Conservation (phyloP, 1,140 invertebrate genomes). For the Paraescarpia echinospica region DNA sequence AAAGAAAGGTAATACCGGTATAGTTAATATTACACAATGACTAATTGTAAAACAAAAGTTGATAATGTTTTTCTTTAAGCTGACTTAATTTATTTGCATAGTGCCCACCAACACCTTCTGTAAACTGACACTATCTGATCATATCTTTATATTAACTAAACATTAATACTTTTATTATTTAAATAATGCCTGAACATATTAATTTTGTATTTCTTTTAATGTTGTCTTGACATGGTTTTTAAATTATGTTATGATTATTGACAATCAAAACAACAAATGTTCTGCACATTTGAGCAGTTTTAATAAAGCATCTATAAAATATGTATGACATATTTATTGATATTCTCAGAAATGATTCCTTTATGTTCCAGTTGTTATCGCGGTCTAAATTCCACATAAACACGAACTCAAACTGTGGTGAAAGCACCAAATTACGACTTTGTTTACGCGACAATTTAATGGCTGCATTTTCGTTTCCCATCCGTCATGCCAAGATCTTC, state of each 20-base stretch:
- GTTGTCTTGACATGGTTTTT: background rate
- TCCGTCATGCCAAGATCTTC: background rate
- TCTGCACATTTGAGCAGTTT: background rate
- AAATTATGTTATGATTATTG: background rate
- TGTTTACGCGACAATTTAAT: background rate
- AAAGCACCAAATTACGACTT: background rate
- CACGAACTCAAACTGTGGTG: background rate
- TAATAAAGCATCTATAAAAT: background rate
- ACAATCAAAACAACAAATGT: background rate
- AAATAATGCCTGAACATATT: background rate
- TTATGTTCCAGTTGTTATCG: background rate
- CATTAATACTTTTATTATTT: background rate
- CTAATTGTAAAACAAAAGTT: background rate
- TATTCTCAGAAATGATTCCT: too few relatives aligned
- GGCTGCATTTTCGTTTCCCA: background rate
- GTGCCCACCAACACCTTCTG: background rate
- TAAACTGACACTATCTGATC: background rate
- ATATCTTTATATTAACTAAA: background rate
- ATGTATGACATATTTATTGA: too few relatives aligned
- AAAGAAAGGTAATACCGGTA: background rate
- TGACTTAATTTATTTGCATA: background rate
- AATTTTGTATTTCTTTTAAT: background rate
- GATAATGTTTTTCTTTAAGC: too few relatives aligned
- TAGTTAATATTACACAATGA: background rate
- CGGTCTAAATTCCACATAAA: background rate